Evolutionary conservation across 2,797 vertebrate genomes (phyloP).

Genomic region (Acanthurus leucopareius): DNA sequence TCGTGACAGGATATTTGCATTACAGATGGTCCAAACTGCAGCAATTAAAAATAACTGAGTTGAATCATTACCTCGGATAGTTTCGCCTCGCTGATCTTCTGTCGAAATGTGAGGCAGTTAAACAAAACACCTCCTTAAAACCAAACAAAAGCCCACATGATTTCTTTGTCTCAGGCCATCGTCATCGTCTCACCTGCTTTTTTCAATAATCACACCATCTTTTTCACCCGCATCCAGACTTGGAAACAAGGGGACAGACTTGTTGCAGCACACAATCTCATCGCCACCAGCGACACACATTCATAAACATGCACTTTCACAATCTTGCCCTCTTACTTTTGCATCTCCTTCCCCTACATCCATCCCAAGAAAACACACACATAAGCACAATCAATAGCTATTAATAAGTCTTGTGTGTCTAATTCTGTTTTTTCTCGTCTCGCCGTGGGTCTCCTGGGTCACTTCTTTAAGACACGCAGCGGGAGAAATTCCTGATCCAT

Average conservation of each 20-base stretch:
- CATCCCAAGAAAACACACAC: conserved; percentile 8
- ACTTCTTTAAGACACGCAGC: conserved; percentile 57
- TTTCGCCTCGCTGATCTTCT: background rate
- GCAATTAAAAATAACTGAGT: background rate
- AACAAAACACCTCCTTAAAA: background rate
- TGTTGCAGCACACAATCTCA: conserved; percentile 3
- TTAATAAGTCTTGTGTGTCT: conserved; percentile 46
- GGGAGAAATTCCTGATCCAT: conserved; percentile 79
- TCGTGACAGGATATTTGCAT: conserved; percentile 18
- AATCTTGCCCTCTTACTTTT: conserved; percentile 6
- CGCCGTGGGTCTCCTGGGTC: conserved; percentile 41
- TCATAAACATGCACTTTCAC: conserved; percentile 20
- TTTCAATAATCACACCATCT: background rate
- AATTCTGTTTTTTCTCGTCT: conserved; percentile 53
- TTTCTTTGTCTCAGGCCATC: background rate
- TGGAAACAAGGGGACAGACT: conserved; percentile 5
- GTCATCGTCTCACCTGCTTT: background rate
- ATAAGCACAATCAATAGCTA: conserved; percentile 7
- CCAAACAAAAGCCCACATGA: background rate
- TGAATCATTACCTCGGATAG: background rate
- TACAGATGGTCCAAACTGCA: background rate
- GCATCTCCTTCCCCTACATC: conserved; percentile 5
- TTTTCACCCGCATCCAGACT: background rate
- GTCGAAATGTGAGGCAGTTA: background rate
- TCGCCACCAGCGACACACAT: conserved; percentile 6